A percentile compares a stretch with the other conserved stretches of the same genome.
phyloP scores from a whole-genome alignment of 2,113 vertebrate genomes.

The Sturnira hondurensis region DNA sequence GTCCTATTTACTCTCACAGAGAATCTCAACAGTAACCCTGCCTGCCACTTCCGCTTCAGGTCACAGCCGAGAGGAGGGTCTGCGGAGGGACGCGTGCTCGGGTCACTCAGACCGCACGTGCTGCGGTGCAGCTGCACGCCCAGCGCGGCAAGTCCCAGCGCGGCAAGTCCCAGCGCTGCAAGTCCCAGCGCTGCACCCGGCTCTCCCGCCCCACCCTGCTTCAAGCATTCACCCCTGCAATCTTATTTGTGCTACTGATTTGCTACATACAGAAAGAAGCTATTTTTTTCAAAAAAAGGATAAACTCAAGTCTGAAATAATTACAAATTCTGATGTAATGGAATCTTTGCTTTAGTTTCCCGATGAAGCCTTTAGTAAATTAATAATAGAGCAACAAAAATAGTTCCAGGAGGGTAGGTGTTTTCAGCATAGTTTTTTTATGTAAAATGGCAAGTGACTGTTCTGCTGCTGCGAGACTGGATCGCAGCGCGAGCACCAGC shows the following conservation, averaged over 20 bases:
- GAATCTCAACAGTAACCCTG: neutral
- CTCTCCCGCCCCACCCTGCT: rapidly evolving
- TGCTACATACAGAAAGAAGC: neutral
- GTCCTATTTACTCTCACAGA: neutral
- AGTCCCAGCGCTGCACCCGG: rapidly evolving
- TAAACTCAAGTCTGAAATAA: neutral
- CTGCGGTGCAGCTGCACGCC: rapidly evolving
- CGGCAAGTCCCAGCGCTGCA: too few species aligned
- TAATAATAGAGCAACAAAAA: slow-evolving; percentile 64
- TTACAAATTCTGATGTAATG: neutral
- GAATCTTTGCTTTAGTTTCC: neutral
- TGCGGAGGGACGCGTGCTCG: neutral
- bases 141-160: rapidly evolving
- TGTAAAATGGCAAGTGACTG: slow-evolving; percentile 57
- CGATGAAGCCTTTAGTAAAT: slow-evolving; percentile 49
- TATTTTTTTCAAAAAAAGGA: neutral
- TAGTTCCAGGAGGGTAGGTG: slow-evolving; percentile 55
- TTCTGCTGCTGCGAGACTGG: slow-evolving; percentile 54
- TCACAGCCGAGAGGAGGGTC: neutral
- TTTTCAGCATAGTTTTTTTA: slow-evolving; percentile 54
- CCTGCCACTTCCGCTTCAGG: rapidly evolving
- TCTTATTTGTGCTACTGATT: neutral
- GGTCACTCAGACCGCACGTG: rapidly evolving
- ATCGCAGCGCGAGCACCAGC: slow-evolving; percentile 43
- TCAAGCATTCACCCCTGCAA: neutral